Evolutionary conservation across 2,888 invertebrate species (phyloP).

Genomic region (Punctoribates punctum): DNA sequence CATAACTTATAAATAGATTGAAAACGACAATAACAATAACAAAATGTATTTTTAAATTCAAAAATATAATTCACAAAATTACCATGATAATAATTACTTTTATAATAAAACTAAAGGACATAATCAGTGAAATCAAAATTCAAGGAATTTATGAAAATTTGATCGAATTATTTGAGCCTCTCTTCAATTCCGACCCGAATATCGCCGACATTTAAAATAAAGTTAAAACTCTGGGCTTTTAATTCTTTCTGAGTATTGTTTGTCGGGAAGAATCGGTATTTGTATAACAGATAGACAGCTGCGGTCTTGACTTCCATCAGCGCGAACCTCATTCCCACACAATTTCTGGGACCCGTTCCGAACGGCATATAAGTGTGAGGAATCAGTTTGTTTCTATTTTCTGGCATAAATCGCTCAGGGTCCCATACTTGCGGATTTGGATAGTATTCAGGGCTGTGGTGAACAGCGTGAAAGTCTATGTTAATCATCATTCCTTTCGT

Average conservation of each 20-base stretch:
- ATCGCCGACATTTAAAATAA: background rate
- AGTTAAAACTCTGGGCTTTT: background rate
- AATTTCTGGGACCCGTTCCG: too few relatives aligned
- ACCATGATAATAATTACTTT: too few relatives aligned
- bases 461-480: constrained; percentile 37
- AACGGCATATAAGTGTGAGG: too few relatives aligned
- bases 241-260: background rate
- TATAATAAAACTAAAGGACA: too few relatives aligned
- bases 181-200: constrained; percentile 53
- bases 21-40: too few relatives aligned
- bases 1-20: too few relatives aligned
- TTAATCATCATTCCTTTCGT: constrained; percentile 42
- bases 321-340: too few relatives aligned
- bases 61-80: too few relatives aligned
- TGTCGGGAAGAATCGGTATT: constrained; percentile 41
- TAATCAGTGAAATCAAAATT: too few relatives aligned
- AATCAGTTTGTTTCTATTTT: constrained; percentile 35
- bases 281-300: constrained; percentile 42
- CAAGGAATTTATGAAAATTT: too few relatives aligned
- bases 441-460: constrained; percentile 43
- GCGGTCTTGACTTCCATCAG: constrained; percentile 40
- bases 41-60: too few relatives aligned
- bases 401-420: constrained; percentile 45
- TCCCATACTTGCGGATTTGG: constrained; percentile 44
- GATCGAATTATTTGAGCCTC: too few relatives aligned